Conservation (phyloP, 2,888 invertebrate species). For the Cephalotes varians region DNA sequence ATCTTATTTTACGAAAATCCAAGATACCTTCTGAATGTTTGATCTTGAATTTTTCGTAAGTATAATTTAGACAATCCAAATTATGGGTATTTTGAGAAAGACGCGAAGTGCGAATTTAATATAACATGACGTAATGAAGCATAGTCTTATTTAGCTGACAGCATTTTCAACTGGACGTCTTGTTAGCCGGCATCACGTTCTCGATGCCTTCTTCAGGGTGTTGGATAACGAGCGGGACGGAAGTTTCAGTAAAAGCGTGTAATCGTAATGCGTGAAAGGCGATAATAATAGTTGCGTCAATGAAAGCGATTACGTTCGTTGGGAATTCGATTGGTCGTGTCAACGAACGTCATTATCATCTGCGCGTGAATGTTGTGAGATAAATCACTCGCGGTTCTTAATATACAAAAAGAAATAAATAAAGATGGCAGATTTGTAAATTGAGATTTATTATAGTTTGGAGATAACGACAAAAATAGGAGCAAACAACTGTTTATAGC, state of each 20-base stretch:
- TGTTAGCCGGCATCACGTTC: background rate
- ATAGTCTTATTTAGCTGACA: too few relatives aligned
- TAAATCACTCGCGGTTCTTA: slow-evolving; percentile 8
- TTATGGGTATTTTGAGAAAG: too few relatives aligned
- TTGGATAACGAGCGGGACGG: slow-evolving; percentile 61
- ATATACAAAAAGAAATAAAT: slow-evolving; percentile 13
- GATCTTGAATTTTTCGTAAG: too few relatives aligned
- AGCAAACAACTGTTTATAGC: background rate
- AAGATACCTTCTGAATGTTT: too few relatives aligned
- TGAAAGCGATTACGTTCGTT: slow-evolving; percentile 29
- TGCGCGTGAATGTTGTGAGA: slow-evolving; percentile 5
- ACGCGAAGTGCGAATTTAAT: too few relatives aligned
- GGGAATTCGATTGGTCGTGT: background rate
- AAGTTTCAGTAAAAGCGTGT: slow-evolving; percentile 63
- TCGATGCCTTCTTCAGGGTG: slow-evolving; percentile 39
- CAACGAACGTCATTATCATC: slow-evolving; percentile 37
- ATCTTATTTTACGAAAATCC: too few relatives aligned
- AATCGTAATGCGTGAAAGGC: slow-evolving; percentile 29
- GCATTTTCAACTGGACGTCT: too few relatives aligned
- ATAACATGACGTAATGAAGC: too few relatives aligned
- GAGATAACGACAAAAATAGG: slow-evolving; percentile 40
- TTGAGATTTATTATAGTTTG: slow-evolving; percentile 27
- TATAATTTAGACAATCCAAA: too few relatives aligned
- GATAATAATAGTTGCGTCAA: slow-evolving; percentile 40
- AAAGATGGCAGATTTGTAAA: background rate